A percentile compares a stretch with the other conserved stretches of the same genome.
These are phyloP conservation scores for Ctena decussata DNA, from an alignment of 2,888 invertebrate species.

Conservation along the genomic window DNA sequence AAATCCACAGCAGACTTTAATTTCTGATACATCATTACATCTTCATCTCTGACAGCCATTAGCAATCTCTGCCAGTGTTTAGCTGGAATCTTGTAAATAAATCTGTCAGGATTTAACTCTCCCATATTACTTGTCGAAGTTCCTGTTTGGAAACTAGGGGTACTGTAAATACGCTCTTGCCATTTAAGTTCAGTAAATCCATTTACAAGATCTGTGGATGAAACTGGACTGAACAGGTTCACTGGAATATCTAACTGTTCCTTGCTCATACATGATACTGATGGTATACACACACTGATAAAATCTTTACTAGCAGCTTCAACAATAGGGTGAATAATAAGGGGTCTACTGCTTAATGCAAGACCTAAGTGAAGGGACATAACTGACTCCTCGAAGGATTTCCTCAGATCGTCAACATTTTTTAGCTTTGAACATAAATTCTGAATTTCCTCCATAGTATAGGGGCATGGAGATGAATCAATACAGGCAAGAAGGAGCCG, in stretches of 20 bases:
- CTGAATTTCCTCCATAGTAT: constrained; percentile 69
- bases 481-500: constrained; percentile 75
- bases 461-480: constrained; percentile 71
- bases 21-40: constrained; percentile 51
- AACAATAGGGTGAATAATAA: constrained; percentile 76
- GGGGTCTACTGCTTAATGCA: constrained; percentile 71
- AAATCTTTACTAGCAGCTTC: constrained; percentile 67
- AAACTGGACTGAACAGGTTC: constrained; percentile 65
- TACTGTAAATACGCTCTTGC: constrained; percentile 80
- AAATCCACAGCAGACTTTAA: constrained; percentile 62
- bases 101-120: constrained; percentile 75
- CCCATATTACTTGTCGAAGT: constrained; percentile 22
- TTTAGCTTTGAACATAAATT: constrained; percentile 65
- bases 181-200: constrained; percentile 71
- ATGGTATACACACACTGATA: constrained; percentile 68
- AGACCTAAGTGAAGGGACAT: constrained; percentile 65
- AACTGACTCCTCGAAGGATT: constrained; percentile 59
- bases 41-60: constrained; percentile 73
- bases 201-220: constrained; percentile 53
- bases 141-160: constrained; percentile 22
- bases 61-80: constrained; percentile 80
- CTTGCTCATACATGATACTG: constrained; percentile 53
- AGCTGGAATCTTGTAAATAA: constrained; percentile 75
- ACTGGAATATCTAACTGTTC: constrained; percentile 60
- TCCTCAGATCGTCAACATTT: constrained; percentile 11